A percentile compares a stretch with the other conserved stretches of the same genome.
phyloP scores from a whole-genome alignment of 2,797 vertebrate genomes.

The Nannoperca australis region DNA sequence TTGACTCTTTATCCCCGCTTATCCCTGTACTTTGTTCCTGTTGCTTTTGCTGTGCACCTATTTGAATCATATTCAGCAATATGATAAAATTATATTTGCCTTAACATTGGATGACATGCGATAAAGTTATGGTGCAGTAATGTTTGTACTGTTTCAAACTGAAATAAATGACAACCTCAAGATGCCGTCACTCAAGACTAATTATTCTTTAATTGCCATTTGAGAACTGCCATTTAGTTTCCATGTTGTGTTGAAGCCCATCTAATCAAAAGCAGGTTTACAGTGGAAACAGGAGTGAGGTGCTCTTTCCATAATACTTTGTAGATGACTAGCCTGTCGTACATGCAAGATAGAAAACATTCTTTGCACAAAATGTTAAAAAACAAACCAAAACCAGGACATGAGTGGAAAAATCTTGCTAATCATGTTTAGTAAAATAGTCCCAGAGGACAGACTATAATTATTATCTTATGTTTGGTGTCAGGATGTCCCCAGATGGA shows the following conservation, averaged over 20 bases:
- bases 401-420: constrained; percentile 73
- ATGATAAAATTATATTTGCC: constrained; percentile 67
- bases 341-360: constrained; percentile 62
- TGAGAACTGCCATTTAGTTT: constrained; percentile 48
- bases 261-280: constrained; percentile 64
- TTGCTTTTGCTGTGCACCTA: constrained; percentile 44
- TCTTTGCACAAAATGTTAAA: constrained; percentile 61
- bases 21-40: not conserved
- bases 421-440: constrained; percentile 60
- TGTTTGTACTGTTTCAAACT: constrained; percentile 69
- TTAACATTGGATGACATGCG: constrained; percentile 67
- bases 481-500: constrained; percentile 67
- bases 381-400: constrained; percentile 50
- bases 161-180: constrained; percentile 76
- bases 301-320: constrained; percentile 67
- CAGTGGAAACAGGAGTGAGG: constrained; percentile 60
- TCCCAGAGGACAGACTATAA: constrained; percentile 54
- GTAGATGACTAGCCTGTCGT: constrained; percentile 55
- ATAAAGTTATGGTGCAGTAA: constrained; percentile 49
- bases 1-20: not conserved
- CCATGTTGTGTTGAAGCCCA: constrained; percentile 36
- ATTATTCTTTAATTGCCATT: constrained; percentile 52
- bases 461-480: constrained; percentile 74
- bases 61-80: constrained; percentile 51
- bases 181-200: constrained; percentile 40